Evolutionary conservation across 2,888 invertebrate species (phyloP).

Genomic region (Coleophora flavipennella): DNA sequence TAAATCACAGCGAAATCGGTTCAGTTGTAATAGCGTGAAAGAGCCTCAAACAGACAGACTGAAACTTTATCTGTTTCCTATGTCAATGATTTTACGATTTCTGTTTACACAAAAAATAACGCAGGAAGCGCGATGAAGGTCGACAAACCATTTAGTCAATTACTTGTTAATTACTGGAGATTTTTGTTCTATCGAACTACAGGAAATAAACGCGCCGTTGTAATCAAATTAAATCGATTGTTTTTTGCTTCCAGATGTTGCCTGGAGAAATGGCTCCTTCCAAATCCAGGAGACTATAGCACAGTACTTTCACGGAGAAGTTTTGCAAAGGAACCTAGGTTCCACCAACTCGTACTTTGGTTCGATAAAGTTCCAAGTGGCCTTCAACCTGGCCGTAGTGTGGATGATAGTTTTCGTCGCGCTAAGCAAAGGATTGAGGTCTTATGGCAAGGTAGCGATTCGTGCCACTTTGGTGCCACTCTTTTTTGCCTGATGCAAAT

Average conservation of each 20-base stretch:
- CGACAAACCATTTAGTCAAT: slow-evolving; percentile 24
- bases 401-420: slow-evolving; percentile 93
- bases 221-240: background rate
- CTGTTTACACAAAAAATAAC: background rate
- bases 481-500: too few relatives aligned
- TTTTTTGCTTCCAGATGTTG: background rate
- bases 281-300: slow-evolving; percentile 81
- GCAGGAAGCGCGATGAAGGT: slow-evolving; percentile 22
- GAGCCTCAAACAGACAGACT: too few relatives aligned
- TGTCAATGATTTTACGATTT: slow-evolving; percentile 20
- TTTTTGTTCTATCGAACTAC: slow-evolving; percentile 14
- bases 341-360: slow-evolving; percentile 61
- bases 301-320: slow-evolving; percentile 88
- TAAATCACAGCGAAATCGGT: too few relatives aligned
- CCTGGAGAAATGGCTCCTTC: slow-evolving; percentile 35
- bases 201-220: slow-evolving; percentile 5
- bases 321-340: slow-evolving; percentile 75
- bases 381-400: slow-evolving; percentile 90
- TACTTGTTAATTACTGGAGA: too few relatives aligned
- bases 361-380: slow-evolving; percentile 87
- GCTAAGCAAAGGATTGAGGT: slow-evolving; percentile 88
- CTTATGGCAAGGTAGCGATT: slow-evolving; percentile 81
- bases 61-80: too few relatives aligned
- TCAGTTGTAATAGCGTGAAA: too few relatives aligned
- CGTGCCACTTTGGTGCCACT: too few relatives aligned